Evolutionary conservation across 1,140 invertebrate genomes (phyloP).

Genomic region (Homarus americanus): DNA sequence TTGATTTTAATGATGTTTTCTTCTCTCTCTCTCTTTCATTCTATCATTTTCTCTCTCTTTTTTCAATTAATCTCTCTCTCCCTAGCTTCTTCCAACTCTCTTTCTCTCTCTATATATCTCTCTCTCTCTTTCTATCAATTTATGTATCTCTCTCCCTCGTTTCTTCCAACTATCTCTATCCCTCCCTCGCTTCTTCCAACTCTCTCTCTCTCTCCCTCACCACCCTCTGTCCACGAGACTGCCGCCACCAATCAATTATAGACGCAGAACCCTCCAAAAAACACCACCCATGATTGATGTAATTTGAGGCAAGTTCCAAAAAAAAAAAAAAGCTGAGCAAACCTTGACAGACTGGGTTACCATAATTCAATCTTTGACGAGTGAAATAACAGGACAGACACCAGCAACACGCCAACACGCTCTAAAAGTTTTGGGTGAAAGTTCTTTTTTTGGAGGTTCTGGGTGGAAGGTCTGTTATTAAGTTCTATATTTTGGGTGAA

Average conservation of each 20-base stretch:
- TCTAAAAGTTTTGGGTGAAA: no score
- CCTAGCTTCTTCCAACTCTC: not conserved
- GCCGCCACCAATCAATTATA: not conserved
- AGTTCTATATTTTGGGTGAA: no score
- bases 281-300: not conserved
- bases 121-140: not conserved
- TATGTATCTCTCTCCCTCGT: not conserved
- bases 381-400: not conserved
- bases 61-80: not conserved
- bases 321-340: not conserved
- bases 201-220: not conserved
- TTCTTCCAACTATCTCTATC: not conserved
- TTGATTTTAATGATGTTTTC: no score
- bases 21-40: not conserved
- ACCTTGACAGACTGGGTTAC: not conserved
- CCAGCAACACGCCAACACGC: no score
- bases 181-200: not conserved
- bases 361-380: not conserved
- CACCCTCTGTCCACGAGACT: not conserved
- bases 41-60: not conserved
- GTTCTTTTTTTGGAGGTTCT: no score
- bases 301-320: not conserved
- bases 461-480: no score
- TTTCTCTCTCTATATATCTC: not conserved
- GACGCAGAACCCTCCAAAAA: not conserved